A percentile compares a stretch with the other conserved stretches of the same genome.
These are phyloP conservation scores for Euzophera pinguis DNA, from an alignment of 2,888 invertebrate species.

Conservation along the genomic window DNA sequence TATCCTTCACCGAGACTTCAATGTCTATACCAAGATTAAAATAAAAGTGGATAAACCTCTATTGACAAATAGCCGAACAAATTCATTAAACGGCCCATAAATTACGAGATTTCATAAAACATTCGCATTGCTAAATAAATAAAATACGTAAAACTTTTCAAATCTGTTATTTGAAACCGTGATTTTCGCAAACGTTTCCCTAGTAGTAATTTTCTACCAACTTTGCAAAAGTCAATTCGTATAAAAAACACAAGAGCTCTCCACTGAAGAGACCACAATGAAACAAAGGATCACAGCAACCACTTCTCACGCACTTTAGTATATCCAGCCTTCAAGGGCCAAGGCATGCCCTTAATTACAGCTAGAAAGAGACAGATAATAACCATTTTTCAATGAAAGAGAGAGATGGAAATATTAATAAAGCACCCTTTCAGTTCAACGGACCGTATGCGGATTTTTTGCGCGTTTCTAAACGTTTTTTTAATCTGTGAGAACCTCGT, in stretches of 20 bases:
- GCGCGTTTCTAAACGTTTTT: constrained; percentile 45
- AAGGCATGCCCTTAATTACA: constrained; percentile 66
- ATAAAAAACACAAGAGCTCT: constrained; percentile 43
- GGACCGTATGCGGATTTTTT: constrained; percentile 65
- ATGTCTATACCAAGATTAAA: no score
- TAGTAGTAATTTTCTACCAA: constrained; percentile 21
- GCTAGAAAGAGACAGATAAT: constrained; percentile 37
- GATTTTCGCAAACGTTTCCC: constrained; percentile 23
- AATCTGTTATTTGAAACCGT: no score
- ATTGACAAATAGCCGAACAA: no score
- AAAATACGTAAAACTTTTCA: neutral
- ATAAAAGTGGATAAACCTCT: no score
- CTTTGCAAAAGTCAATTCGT: constrained; percentile 47
- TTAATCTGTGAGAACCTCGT: constrained; percentile 50
- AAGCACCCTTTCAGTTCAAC: constrained; percentile 58
- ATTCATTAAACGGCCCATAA: no score
- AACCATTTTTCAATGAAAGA: constrained; percentile 24
- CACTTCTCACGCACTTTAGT: constrained; percentile 57
- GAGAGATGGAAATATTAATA: constrained; percentile 54
- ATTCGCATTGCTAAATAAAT: neutral
- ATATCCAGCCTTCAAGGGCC: constrained; percentile 63
- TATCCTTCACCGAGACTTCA: no score
- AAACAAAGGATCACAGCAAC: constrained; percentile 71
- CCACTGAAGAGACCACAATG: constrained; percentile 50
- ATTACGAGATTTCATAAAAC: no score